phyloP scores from a whole-genome alignment of 2,888 invertebrate genomes.

The Brenthis hecate region DNA sequence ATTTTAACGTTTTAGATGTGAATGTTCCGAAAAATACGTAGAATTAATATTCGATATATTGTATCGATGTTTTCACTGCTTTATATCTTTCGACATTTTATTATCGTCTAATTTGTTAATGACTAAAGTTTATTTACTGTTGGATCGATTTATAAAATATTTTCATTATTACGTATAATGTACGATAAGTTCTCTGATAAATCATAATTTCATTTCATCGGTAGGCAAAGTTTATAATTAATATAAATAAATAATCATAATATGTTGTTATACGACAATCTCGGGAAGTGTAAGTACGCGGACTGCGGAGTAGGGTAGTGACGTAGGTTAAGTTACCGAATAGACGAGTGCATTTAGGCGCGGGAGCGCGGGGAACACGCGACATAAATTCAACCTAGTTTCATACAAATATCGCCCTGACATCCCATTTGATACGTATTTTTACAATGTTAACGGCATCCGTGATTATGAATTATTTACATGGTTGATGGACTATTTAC shows the following conservation, averaged over 20 bases:
- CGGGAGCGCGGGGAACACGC: slow-evolving; percentile 35
- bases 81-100: slow-evolving; percentile 51
- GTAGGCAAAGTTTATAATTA: slow-evolving; percentile 23
- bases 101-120: slow-evolving; percentile 46
- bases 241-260: slow-evolving; percentile 12
- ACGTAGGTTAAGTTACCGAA: slow-evolving; percentile 68
- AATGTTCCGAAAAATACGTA: slow-evolving; percentile 60
- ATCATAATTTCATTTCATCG: slow-evolving; percentile 18
- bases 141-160: slow-evolving; percentile 37
- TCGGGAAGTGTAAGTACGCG: slow-evolving; percentile 5
- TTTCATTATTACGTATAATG: slow-evolving; percentile 26
- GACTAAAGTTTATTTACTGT: slow-evolving; percentile 46
- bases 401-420: neutral
- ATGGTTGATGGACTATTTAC: neutral
- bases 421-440: neutral
- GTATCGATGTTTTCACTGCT: slow-evolving; percentile 53
- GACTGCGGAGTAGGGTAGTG: slow-evolving; percentile 10
- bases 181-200: slow-evolving; percentile 16
- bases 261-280: slow-evolving; percentile 28
- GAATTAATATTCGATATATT: slow-evolving; percentile 57
- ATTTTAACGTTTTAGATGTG: slow-evolving; percentile 72
- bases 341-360: slow-evolving; percentile 70
- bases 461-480: slow-evolving; percentile 7
- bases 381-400: neutral
- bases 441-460: neutral